Percentiles rank a stretch among this genome's conserved stretches.
Conservation (phyloP, 2,113 vertebrate genomes). For the Chionomys nivalis region DNA sequence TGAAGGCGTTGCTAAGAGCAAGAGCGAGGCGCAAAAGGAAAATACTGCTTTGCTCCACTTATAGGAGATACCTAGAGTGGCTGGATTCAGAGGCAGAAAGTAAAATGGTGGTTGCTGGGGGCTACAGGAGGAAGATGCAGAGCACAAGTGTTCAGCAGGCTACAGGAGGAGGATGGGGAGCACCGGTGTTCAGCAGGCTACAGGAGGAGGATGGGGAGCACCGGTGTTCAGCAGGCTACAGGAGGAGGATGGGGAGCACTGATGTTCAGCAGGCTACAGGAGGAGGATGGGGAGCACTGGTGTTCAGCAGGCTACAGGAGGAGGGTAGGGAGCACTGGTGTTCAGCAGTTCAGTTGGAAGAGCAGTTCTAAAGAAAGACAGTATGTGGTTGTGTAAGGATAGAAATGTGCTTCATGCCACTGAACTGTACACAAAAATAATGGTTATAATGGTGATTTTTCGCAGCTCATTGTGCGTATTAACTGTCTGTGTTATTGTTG, state of each 20-base stretch:
- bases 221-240: not conserved
- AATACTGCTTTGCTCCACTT: not conserved
- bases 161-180: fast-evolving
- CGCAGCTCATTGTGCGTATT: not conserved
- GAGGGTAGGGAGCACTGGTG: not conserved
- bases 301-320: not conserved
- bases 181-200: not conserved
- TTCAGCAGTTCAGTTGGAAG: not conserved
- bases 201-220: fast-evolving
- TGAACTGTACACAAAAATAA: not conserved
- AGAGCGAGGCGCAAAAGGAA: not conserved
- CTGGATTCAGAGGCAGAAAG: not conserved
- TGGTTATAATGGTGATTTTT: not conserved
- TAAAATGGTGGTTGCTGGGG: not conserved
- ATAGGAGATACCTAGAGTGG: not conserved
- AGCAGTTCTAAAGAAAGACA: not conserved
- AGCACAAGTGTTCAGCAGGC: not conserved
- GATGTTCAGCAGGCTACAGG: fast-evolving
- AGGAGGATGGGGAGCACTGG: not conserved
- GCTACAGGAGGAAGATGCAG: fast-evolving
- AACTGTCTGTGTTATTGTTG: no score
- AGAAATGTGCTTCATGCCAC: not conserved
- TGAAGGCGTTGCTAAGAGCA: not conserved
- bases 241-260: no score
- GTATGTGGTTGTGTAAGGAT: not conserved